A percentile compares a stretch with the other conserved stretches of the same genome.
Conservation (phyloP, 2,888 invertebrate species). For the Geophilus truncorum region DNA sequence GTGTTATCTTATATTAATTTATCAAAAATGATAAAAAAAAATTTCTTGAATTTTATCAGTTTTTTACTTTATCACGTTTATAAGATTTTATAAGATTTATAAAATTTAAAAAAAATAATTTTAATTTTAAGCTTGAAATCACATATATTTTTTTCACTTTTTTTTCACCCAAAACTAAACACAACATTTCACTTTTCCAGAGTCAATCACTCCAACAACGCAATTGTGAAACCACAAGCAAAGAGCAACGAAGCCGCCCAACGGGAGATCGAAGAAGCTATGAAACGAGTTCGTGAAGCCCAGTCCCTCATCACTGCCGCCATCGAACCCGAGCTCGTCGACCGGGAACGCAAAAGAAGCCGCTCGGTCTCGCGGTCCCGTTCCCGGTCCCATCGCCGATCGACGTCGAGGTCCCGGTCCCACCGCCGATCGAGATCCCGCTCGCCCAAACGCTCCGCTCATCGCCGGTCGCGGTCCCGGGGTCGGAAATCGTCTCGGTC, state of each 20-base stretch:
- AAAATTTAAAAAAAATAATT: too few relatives aligned
- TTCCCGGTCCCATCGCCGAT: conserved; percentile 54
- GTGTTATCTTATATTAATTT: too few relatives aligned
- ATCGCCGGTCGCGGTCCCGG: conserved; percentile 40
- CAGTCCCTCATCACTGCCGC: conserved; percentile 91
- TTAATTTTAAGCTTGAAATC: too few relatives aligned
- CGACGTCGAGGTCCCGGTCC: conserved; percentile 55
- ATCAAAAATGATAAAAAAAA: too few relatives aligned
- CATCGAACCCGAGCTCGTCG: conserved; percentile 62
- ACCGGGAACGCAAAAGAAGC: conserved; percentile 34
- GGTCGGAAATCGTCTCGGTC: conserved; percentile 38
- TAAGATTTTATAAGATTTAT: too few relatives aligned
- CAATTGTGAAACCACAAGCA: conserved; percentile 79
- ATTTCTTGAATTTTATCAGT: too few relatives aligned
- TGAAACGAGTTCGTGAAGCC: conserved; percentile 93
- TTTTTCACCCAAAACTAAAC: too few relatives aligned
- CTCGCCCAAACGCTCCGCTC: conserved; percentile 36
- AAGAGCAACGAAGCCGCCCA: conserved; percentile 94
- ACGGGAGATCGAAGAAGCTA: conserved; percentile 92
- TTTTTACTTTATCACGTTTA: too few relatives aligned
- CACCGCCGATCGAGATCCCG: conserved; percentile 56
- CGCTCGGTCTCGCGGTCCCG: conserved; percentile 57
- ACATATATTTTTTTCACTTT: too few relatives aligned
- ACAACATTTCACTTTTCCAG: too few relatives aligned
- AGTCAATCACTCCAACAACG: conserved; percentile 85